phyloP scores from a whole-genome alignment of 2,113 vertebrate species.

The Pholis gunnellus region DNA sequence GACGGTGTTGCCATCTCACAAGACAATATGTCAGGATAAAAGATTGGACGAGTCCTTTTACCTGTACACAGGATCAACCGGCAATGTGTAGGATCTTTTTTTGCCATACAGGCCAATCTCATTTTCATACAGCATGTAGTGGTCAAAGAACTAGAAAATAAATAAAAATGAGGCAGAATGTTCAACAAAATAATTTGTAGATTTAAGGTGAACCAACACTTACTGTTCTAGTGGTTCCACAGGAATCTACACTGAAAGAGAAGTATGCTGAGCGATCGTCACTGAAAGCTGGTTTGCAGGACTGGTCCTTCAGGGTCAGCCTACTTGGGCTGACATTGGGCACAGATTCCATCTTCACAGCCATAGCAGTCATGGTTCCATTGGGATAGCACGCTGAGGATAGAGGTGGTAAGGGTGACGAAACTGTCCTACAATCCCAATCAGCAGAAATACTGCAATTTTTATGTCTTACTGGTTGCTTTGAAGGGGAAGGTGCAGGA shows the following conservation, averaged over 20 bases:
- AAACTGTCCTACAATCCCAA: not conserved
- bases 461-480: slow-evolving; percentile 64
- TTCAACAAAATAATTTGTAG: not conserved
- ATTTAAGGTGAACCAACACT: accelerated
- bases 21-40: not conserved
- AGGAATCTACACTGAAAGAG: no score
- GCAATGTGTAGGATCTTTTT: slow-evolving; percentile 6
- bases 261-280: no score
- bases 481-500: slow-evolving; percentile 79
- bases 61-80: slow-evolving; percentile 70
- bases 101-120: slow-evolving; percentile 61
- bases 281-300: slow-evolving; percentile 78
- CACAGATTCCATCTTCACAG: slow-evolving; percentile 80
- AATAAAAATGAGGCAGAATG: accelerated
- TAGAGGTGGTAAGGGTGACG: not conserved
- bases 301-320: slow-evolving; percentile 76
- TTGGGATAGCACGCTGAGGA: slow-evolving; percentile 78
- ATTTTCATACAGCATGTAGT: slow-evolving; percentile 81
- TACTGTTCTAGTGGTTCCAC: no score
- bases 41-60: not conserved
- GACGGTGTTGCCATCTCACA: accelerated
- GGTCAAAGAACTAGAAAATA: slow-evolving; percentile 72
- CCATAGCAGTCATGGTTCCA: slow-evolving; percentile 79
- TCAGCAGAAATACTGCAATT: not conserved
- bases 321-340: slow-evolving; percentile 53